Conservation (phyloP, 2,113 vertebrate genomes). For the Stomatorhinus ivindoensis region DNA sequence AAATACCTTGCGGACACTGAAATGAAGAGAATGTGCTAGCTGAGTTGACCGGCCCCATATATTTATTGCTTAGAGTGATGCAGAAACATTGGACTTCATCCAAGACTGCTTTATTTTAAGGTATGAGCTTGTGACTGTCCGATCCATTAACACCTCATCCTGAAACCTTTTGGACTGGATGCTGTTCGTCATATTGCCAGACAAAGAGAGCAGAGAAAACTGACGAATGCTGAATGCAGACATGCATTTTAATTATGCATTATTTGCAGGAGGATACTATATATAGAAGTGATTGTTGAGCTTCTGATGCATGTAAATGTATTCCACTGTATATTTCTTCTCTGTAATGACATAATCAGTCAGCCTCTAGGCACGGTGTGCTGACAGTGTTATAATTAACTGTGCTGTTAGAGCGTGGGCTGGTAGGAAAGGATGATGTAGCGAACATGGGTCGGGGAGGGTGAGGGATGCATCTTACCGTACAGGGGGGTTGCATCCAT, state of each 20-base stretch:
- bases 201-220: neutral
- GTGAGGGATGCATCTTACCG: constrained; percentile 56
- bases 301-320: constrained; percentile 31
- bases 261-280: neutral
- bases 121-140: neutral
- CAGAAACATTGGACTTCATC: neutral
- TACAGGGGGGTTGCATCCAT: constrained; percentile 91
- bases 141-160: neutral
- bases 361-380: constrained; percentile 31
- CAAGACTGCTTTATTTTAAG: neutral
- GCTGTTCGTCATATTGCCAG: neutral
- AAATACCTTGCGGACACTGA: neutral
- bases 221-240: neutral
- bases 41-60: neutral
- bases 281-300: constrained; percentile 26
- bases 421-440: neutral
- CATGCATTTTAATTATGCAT: constrained; percentile 13
- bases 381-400: constrained; percentile 39
- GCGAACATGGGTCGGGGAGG: constrained; percentile 9
- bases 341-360: constrained; percentile 27
- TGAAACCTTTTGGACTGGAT: neutral
- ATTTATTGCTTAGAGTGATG: neutral
- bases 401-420: constrained; percentile 22
- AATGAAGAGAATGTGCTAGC: neutral
- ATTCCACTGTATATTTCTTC: constrained; percentile 28